phyloP scores from a whole-genome alignment of 1,140 invertebrate species.

The Popillia japonica region DNA sequence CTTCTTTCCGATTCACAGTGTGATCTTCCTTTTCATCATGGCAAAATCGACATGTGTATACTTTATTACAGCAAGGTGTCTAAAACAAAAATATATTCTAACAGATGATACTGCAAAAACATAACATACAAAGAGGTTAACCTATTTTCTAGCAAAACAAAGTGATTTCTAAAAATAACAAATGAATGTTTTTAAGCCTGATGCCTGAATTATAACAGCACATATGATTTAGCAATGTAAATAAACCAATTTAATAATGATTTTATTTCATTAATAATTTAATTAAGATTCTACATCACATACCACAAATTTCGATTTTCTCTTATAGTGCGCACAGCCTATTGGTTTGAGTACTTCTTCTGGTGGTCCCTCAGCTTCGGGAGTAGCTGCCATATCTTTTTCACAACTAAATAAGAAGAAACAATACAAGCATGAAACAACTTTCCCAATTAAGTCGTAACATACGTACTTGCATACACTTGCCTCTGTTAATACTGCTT shows the following conservation, averaged over 20 bases:
- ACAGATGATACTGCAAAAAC: conserved; percentile 17
- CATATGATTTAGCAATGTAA: neutral
- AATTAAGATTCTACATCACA: conserved; percentile 57
- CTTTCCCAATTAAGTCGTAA: conserved; percentile 7
- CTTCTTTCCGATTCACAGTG: conserved; percentile 80
- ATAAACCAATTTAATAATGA: conserved; percentile 24
- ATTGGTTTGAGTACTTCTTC: conserved; percentile 61
- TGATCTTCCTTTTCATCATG: conserved; percentile 88
- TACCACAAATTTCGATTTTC: conserved; percentile 84
- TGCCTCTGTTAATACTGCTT: too few species aligned
- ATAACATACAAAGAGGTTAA: neutral
- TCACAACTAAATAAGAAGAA: conserved; percentile 5
- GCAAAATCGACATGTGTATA: conserved; percentile 88
- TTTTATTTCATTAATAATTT: neutral
- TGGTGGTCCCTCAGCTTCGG: conserved; percentile 54
- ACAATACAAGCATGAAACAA: neutral
- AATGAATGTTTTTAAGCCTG: neutral
- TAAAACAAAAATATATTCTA: conserved; percentile 60
- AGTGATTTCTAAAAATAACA: conserved; percentile 38
- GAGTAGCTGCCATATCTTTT: conserved; percentile 50
- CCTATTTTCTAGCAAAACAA: conserved; percentile 14
- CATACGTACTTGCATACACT: too few species aligned
- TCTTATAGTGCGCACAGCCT: conserved; percentile 81
- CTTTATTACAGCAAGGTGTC: conserved; percentile 88
- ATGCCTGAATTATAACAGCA: neutral